Evolutionary conservation across 2,797 vertebrate genomes (phyloP).

Genomic region (Acipenser ruthenus): DNA sequence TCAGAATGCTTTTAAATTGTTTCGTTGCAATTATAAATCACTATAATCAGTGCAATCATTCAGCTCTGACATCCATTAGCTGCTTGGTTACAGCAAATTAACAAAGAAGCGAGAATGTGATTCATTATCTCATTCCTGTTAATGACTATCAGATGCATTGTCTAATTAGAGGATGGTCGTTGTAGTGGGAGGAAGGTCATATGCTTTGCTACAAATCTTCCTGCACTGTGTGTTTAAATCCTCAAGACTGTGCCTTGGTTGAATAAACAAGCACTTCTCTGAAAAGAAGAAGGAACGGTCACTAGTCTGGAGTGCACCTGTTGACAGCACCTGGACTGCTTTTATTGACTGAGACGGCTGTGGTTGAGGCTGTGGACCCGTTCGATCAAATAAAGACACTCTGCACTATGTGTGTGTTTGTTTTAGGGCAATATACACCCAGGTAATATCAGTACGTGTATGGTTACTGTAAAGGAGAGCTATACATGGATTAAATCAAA

Average conservation of each 20-base stretch:
- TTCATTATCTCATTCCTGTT: constrained; percentile 91
- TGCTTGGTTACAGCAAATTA: constrained; percentile 89
- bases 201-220: constrained; percentile 67
- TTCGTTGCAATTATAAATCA: constrained; percentile 93
- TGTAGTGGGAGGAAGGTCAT: constrained; percentile 71
- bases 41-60: constrained; percentile 93
- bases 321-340: not conserved
- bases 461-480: too few species aligned
- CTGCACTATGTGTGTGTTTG: too few species aligned
- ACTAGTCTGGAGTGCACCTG: not conserved
- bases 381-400: too few species aligned
- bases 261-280: constrained; percentile 39
- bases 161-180: constrained; percentile 82
- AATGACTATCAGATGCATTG: constrained; percentile 92
- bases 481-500: too few species aligned
- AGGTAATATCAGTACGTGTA: too few species aligned
- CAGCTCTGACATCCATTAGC: constrained; percentile 93
- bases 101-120: constrained; percentile 80
- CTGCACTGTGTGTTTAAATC: constrained; percentile 46
- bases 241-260: constrained; percentile 33
- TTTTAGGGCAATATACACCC: too few species aligned
- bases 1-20: constrained; percentile 84
- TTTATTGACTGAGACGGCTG: not conserved
- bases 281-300: not conserved
- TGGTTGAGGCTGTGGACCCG: too few species aligned